Base-by-base conservation (phyloP, 1,140 invertebrate genomes). In the Saxidomus purpurata region DNA sequence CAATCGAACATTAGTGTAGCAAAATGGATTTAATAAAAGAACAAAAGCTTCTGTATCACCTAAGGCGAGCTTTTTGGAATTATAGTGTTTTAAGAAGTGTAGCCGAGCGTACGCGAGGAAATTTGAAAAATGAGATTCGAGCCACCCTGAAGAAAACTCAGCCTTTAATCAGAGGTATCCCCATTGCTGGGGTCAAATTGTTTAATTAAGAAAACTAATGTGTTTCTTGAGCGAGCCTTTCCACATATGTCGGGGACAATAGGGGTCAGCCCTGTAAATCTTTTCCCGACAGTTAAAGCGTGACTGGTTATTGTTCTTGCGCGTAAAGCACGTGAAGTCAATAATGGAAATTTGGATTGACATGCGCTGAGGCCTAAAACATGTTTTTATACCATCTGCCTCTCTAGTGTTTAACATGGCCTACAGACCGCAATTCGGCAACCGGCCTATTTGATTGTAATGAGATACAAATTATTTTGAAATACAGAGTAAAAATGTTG, bases 201-300 rank as follows among this genome's bases (percentile, higher is more conserved):
- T 85, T 85, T 85, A 85, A 85, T 85, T 85, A 85, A 85, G 82
- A 85, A 85, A 85, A 85, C 82, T 85, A 85, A 85, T 74, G 82
- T 47, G 67, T 69, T 85, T 52, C 67, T 71, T 69, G 36, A 6
- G 34, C 38, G 49, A 74, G 82, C 40, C 19, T 85, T 71, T 85
- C 6, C 82, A 85, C 82, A 85, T 85, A 85, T 85, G 82, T 40
- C 82, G 67, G 31, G 82, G 63, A 85, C 82, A 85, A 85, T 71
- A 71, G 67, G 47, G 82, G 82, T 85, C 67, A 85, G 82, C 17
- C 40, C 82, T 55, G 63, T 59, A 74, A 85, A 74, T 74, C 82
- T 74, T 74, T 74, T 85, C 47, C 47, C 40, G 25, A 71, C 82
- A 85, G 17, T 74, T 52, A 71, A 69, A 36, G 82, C 82, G 82